Evolutionary conservation across 2,113 vertebrate species (phyloP).

Genomic region (Helogale parvula): DNA sequence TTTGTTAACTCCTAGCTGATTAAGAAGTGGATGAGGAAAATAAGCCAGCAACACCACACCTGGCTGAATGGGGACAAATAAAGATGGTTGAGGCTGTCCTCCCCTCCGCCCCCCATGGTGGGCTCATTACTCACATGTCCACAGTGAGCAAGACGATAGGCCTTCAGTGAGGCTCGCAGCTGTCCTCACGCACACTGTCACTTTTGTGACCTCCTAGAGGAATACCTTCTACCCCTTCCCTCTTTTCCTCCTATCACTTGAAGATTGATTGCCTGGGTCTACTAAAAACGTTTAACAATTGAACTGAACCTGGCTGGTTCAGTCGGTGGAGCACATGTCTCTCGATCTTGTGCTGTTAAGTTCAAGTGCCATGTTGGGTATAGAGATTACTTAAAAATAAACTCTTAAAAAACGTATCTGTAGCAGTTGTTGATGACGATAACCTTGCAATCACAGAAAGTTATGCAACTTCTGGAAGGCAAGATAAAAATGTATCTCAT

Average conservation of each 20-base stretch:
- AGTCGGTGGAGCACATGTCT: background rate
- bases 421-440: background rate
- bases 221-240: background rate
- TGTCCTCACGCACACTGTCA: background rate
- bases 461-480: slow-evolving; percentile 3
- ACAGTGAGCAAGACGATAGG: background rate
- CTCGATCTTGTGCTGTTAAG: background rate
- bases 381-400: background rate
- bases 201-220: background rate
- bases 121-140: background rate
- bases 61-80: background rate
- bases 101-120: accelerated
- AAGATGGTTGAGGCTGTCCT: too few species aligned
- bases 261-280: background rate
- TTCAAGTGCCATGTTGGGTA: too few species aligned
- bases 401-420: background rate
- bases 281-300: background rate
- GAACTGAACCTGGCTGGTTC: background rate
- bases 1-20: too few species aligned
- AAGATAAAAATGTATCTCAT: background rate
- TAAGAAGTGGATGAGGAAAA: background rate
- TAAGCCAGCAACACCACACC: background rate
- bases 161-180: background rate
- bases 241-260: background rate
- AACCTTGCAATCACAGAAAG: slow-evolving; percentile 14